Percentiles rank a stretch among this genome's conserved stretches.
Evolutionary conservation across 1,140 invertebrate species (phyloP).

Genomic region (Whitmania pigra): DNA sequence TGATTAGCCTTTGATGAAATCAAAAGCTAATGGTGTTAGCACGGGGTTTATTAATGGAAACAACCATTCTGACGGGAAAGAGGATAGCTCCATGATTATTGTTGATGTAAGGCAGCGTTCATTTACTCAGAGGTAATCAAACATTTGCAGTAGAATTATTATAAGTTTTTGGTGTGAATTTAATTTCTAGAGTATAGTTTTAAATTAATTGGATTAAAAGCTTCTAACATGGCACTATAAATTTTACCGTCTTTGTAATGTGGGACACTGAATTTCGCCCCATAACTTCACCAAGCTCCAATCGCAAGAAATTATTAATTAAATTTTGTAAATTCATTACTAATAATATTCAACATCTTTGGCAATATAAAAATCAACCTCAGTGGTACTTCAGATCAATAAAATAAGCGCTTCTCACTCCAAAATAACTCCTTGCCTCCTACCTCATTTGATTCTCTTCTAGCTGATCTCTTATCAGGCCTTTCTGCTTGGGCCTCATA

Average conservation of each 20-base stretch:
- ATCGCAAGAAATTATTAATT: too few species aligned
- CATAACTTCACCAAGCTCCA: too few species aligned
- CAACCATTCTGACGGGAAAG: slow-evolving; percentile 27
- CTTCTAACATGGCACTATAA: slow-evolving; percentile 1
- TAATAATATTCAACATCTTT: too few species aligned
- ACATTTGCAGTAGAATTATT: not conserved
- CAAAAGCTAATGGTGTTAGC: slow-evolving; percentile 16
- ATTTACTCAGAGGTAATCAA: slow-evolving; percentile 44
- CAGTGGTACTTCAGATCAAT: too few species aligned
- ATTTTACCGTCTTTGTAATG: not conserved
- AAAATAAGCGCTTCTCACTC: too few species aligned
- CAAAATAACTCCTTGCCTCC: too few species aligned
- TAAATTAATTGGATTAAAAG: not conserved
- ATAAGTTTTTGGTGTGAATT: not conserved
- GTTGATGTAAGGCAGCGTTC: slow-evolving; percentile 53
- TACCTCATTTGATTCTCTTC: too few species aligned
- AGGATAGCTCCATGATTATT: slow-evolving; percentile 42
- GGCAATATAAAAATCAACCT: too few species aligned
- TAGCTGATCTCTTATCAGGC: too few species aligned
- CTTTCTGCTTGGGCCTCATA: too few species aligned
- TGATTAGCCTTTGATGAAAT: slow-evolving; percentile 27
- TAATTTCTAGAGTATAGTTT: not conserved
- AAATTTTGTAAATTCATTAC: too few species aligned
- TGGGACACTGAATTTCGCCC: too few species aligned
- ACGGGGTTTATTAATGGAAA: slow-evolving; percentile 20